Percentiles rank a stretch among this genome's conserved stretches.
Conservation (phyloP, 2,113 vertebrate species). For the Engystomops pustulosus region DNA sequence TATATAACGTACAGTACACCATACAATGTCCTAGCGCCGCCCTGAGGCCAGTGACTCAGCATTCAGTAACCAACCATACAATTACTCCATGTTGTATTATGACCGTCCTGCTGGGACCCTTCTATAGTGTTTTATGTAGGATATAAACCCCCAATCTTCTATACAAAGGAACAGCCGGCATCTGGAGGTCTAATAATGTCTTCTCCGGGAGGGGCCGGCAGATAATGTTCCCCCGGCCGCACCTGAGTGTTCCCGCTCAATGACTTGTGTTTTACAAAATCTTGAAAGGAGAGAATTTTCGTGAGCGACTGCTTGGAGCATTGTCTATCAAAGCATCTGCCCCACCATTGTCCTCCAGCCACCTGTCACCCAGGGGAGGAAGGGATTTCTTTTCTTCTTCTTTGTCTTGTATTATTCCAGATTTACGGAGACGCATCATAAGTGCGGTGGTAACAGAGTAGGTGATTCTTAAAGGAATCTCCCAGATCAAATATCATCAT, state of each 20-base stretch:
- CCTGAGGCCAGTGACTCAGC: not conserved
- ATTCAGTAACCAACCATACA: not conserved
- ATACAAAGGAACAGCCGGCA: constrained; percentile 1
- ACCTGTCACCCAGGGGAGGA: constrained; percentile 32
- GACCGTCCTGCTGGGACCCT: constrained; percentile 1
- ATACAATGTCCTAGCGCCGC: not conserved
- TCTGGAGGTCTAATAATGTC: constrained; percentile 24
- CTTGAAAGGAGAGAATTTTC: not conserved
- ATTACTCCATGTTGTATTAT: constrained; percentile 16
- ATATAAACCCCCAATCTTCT: not conserved
- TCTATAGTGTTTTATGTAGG: not conserved
- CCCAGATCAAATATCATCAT: too few species aligned
- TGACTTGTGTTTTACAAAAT: not conserved
- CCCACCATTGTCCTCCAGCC: constrained; percentile 10
- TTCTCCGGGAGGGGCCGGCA: not conserved
- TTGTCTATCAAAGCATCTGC: constrained; percentile 13
- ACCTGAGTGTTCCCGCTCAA: constrained; percentile 7
- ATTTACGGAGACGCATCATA: not conserved
- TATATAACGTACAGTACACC: not conserved
- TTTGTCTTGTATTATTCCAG: not conserved
- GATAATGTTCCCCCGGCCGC: not conserved
- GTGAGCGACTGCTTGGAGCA: not conserved
- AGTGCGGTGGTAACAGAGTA: not conserved
- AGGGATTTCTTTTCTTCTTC: not conserved
- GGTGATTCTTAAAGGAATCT: too few species aligned